Evolutionary conservation across 1,140 invertebrate species (phyloP).

Genomic region (Maconellicoccus hirsutus): DNA sequence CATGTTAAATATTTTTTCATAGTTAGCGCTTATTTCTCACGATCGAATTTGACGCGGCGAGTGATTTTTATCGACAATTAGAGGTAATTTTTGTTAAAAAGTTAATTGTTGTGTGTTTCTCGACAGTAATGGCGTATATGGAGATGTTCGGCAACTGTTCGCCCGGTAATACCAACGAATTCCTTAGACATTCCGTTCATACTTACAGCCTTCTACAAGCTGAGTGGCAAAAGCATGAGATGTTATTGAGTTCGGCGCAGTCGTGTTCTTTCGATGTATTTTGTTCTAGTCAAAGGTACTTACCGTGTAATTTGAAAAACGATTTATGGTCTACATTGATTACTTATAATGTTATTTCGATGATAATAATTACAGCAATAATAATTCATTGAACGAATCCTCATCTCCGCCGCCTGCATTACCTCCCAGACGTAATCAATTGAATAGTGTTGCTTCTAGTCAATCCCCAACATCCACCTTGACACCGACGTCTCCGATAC

Average conservation of each 20-base stretch:
- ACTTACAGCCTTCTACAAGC: conserved; percentile 41
- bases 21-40: too few species aligned
- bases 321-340: not conserved
- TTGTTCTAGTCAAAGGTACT: conserved; percentile 19
- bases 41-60: too few species aligned
- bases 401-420: conserved; percentile 50
- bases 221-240: conserved; percentile 33
- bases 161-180: conserved; percentile 55
- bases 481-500: conserved; percentile 24
- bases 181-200: conserved; percentile 71
- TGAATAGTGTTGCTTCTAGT: conserved; percentile 24
- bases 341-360: not conserved
- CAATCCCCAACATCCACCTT: conserved; percentile 33
- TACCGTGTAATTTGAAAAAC: not conserved
- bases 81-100: too few species aligned
- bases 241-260: conserved; percentile 44
- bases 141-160: conserved; percentile 85
- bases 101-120: not conserved
- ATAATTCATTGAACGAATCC: not conserved
- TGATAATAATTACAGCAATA: not conserved
- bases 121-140: conserved; percentile 90
- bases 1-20: too few species aligned
- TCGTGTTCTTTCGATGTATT: conserved; percentile 41
- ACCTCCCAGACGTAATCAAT: conserved; percentile 53
- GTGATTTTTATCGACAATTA: too few species aligned